Conservation (phyloP, 2,797 vertebrate species). For the Phrynocephalus guinanensis region DNA sequence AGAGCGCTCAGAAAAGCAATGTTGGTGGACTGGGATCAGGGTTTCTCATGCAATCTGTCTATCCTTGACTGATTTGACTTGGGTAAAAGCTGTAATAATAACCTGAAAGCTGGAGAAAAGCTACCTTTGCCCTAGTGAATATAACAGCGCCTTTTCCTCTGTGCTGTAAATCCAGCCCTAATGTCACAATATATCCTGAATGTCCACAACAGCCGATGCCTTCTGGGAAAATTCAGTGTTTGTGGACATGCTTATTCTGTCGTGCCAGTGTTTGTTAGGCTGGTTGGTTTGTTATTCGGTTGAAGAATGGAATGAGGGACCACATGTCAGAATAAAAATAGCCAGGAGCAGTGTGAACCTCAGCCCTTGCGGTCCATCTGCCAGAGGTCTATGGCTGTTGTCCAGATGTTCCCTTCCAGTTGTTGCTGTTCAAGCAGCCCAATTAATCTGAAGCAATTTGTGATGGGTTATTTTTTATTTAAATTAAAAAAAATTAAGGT, state of each 20-base stretch:
- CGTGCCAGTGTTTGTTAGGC: constrained; percentile 10
- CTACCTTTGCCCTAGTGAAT: not conserved
- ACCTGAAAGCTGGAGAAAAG: not conserved
- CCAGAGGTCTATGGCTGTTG: constrained; percentile 43
- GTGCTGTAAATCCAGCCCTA: not conserved
- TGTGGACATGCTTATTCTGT: constrained; percentile 6
- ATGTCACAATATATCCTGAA: not conserved
- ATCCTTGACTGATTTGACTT: not conserved
- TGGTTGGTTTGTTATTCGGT: constrained; percentile 26
- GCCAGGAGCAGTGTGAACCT: constrained; percentile 48
- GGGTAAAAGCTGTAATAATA: not conserved
- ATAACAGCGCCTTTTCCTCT: not conserved
- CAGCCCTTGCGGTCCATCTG: constrained; percentile 11
- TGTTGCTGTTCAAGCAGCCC: constrained; percentile 53
- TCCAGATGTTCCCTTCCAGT: constrained; percentile 67
- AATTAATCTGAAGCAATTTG: constrained; percentile 48
- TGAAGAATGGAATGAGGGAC: constrained; percentile 46
- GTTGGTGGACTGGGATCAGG: not conserved
- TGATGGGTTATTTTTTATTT: constrained; percentile 26
- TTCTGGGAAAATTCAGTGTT: not conserved
- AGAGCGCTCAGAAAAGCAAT: not conserved
- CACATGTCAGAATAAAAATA: constrained; percentile 49
- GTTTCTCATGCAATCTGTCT: too few relatives aligned
- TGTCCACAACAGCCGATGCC: not conserved
- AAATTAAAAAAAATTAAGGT: not conserved